These are phyloP conservation scores for Epinephelus malabaricus DNA, from an alignment of 2,797 vertebrate species.

Conservation along the genomic window DNA sequence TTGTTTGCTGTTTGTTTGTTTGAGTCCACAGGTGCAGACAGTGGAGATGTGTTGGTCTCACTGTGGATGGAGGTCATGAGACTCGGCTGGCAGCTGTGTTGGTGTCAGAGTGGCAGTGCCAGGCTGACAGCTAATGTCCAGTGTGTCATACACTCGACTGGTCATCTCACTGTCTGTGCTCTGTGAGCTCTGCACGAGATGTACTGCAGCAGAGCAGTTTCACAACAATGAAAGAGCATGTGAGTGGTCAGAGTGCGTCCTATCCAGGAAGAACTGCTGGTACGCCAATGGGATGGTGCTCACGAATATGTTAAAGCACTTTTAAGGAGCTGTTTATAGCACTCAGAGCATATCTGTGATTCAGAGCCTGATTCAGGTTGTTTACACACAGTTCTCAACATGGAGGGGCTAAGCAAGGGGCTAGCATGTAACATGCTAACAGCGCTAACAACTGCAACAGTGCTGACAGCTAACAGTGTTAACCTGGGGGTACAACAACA, in stretches of 20 bases:
- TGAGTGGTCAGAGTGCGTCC: not conserved
- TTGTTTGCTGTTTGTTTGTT: constrained; percentile 12
- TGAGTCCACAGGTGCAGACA: constrained; percentile 83
- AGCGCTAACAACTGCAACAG: no score
- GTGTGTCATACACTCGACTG: constrained; percentile 36
- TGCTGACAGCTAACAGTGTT: no score
- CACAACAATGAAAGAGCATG: not conserved
- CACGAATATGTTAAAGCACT: not conserved
- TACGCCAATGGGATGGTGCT: not conserved
- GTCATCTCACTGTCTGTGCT: constrained; percentile 19
- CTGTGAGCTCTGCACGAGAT: constrained; percentile 1
- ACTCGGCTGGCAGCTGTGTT: constrained; percentile 85
- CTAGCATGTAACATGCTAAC: no score
- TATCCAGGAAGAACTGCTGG: not conserved
- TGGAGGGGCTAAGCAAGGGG: no score
- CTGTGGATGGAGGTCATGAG: constrained; percentile 80
- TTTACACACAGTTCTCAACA: no score
- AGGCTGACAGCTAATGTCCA: constrained; percentile 71
- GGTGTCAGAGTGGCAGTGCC: constrained; percentile 74
- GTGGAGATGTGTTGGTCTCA: constrained; percentile 80
- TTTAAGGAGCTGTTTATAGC: no score
- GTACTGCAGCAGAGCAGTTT: not conserved
- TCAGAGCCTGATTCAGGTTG: no score
- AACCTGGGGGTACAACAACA: no score
- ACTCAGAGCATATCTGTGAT: no score